Evolutionary conservation across 2,797 vertebrate genomes (phyloP), one percentile per base, ranked within the genome.

Genomic region (Chlorospingus semifuscus): DNA sequence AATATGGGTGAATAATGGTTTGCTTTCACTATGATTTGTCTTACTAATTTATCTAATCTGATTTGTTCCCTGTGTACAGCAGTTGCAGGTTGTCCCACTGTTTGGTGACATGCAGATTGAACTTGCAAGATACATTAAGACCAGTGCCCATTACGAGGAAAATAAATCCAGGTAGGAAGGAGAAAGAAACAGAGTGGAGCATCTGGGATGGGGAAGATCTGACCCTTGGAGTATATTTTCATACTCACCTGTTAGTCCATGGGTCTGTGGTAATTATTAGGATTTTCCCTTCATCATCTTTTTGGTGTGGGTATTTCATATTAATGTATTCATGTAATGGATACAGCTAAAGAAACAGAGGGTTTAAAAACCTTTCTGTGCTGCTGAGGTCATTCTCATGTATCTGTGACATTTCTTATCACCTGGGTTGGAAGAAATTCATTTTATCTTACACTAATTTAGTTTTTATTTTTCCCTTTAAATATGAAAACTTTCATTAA

Each of bases 41-140:
- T 63, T 86, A 78, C n/a, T 95, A 41, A 84, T 36, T 36, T 37
- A 66, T 27, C 42, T 68, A 30, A 92, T 81, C 49, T 89, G 89
- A 52, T 79, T 92, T 90, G n/a, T 74, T 80, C 32, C 44, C 75
- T 93, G 57, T 76, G 10, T 85, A 53, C 97, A 99, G 99, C 99
- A 99, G 95, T 98, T 99, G 83, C 99, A 99, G 94, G 99, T 99
- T 83, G 99, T 99, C 32, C 99, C 99, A 1, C 97, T 99, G 36
- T 99, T 99, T 46, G 99, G 99, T 23, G 99, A 99, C 97, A 99
- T 99, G 99, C 99, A 99, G 93, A 99, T 99, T 56, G 99, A 99
- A 97, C 97, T 99, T 97, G 99, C 99, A 12, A 98, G 99, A 83
- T 99, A 99, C 97, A 99, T 99, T 98, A 99, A 99, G 97, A 99